phyloP scores from a whole-genome alignment of 2,113 vertebrate genomes.

The Tricholaema leucomelas region DNA sequence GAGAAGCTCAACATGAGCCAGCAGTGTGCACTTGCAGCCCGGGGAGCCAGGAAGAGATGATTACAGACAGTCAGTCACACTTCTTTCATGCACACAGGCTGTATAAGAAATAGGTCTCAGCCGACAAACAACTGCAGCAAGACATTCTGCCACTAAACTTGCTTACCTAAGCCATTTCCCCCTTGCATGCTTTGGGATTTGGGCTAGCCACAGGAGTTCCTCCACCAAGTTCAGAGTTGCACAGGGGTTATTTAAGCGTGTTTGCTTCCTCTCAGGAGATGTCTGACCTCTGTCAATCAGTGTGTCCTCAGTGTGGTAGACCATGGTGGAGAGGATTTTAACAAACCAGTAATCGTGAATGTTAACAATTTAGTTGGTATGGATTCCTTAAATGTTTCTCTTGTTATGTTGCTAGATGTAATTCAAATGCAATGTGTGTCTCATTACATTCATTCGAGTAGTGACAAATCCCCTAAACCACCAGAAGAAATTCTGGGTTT shows the following conservation, averaged over 20 bases:
- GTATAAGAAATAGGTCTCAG: neutral
- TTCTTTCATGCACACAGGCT: neutral
- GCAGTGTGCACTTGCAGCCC: too few relatives aligned
- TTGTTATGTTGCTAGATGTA: neutral
- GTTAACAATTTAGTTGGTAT: neutral
- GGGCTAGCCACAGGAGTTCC: neutral
- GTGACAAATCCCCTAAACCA: neutral
- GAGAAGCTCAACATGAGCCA: too few relatives aligned
- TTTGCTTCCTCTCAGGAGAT: neutral
- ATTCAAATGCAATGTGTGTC: neutral
- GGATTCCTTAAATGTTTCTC: neutral
- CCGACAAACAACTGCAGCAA: neutral
- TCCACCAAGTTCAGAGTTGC: neutral
- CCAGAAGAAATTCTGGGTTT: neutral
- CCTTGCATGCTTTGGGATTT: neutral
- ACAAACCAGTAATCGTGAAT: neutral
- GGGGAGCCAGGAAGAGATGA: too few relatives aligned
- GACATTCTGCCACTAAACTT: neutral
- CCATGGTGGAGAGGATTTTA: neutral
- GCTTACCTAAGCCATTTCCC: neutral
- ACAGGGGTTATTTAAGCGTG: neutral
- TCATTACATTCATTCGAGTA: neutral
- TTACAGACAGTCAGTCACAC: neutral
- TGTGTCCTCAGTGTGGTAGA: neutral
- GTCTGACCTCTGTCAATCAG: neutral